Conservation (phyloP, 2,888 invertebrate species). For the Mythimna lalbum region DNA sequence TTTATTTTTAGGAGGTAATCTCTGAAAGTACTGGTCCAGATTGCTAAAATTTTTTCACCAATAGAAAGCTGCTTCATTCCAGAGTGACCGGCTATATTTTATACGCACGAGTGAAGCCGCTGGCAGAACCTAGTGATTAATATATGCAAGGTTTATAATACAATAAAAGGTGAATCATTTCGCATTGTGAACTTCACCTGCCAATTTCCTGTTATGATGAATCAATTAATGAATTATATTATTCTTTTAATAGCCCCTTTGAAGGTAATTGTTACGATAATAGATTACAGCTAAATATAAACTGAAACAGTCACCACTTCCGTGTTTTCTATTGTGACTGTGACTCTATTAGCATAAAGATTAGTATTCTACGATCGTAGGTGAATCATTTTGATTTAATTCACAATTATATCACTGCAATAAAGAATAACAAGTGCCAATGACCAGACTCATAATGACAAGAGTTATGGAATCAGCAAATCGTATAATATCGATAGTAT, state of each 20-base stretch:
- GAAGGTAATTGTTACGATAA: slow-evolving; percentile 30
- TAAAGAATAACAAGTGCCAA: neutral
- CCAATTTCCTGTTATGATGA: slow-evolving; percentile 48
- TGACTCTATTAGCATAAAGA: slow-evolving; percentile 20
- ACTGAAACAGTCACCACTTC: slow-evolving; percentile 27
- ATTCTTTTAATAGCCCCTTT: slow-evolving; percentile 22
- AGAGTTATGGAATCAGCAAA: neutral
- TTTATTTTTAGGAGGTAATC: too few relatives aligned
- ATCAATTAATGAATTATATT: slow-evolving; percentile 35
- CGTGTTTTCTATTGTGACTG: neutral
- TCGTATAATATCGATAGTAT: too few relatives aligned
- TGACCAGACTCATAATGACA: neutral
- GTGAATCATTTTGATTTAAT: slow-evolving; percentile 27
- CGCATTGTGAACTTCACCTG: slow-evolving; percentile 24
- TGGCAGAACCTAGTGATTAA: too few relatives aligned
- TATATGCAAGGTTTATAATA: neutral
- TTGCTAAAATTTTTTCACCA: too few relatives aligned
- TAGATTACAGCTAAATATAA: slow-evolving; percentile 24
- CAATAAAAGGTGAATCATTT: slow-evolving; percentile 42
- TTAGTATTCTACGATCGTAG: slow-evolving; percentile 14
- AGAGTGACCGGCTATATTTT: too few relatives aligned
- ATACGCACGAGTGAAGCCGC: too few relatives aligned
- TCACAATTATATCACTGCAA: neutral
- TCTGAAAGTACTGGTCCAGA: too few relatives aligned
- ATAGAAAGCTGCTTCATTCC: too few relatives aligned